Percentiles rank a stretch among this genome's conserved stretches.
phyloP scores from a whole-genome alignment of 1,140 invertebrate genomes.

The Tetragnatha versicolor region DNA sequence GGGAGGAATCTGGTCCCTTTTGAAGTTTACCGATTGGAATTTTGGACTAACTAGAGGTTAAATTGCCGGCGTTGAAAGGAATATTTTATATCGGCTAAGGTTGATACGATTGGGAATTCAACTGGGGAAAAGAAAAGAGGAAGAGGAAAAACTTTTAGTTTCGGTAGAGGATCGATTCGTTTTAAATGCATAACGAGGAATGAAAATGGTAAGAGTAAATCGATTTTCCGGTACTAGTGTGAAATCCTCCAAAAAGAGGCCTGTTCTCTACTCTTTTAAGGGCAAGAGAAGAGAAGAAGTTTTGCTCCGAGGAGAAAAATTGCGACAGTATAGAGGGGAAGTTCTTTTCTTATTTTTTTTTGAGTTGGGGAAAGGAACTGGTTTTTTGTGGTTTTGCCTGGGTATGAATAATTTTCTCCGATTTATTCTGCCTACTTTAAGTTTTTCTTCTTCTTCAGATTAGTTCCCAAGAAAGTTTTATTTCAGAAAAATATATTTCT shows the following conservation, averaged over 20 bases:
- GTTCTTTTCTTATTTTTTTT: background rate
- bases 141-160: background rate
- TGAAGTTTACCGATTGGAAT: conserved; percentile 40
- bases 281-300: background rate
- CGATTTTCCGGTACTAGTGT: background rate
- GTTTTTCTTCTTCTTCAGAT: no score
- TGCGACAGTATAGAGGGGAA: no score
- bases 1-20: conserved; percentile 6
- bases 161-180: background rate
- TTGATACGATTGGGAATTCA: conserved; percentile 22
- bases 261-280: background rate
- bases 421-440: no score
- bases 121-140: background rate
- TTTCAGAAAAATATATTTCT: no score
- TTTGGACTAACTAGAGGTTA: conserved; percentile 44
- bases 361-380: background rate
- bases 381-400: no score
- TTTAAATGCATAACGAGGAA: conserved; percentile 29
- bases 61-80: conserved; percentile 34
- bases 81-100: conserved; percentile 40
- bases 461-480: no score
- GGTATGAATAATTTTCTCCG: no score
- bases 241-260: background rate
- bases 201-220: background rate
- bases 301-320: background rate